Evolutionary conservation across 2,113 vertebrate species (phyloP), one percentile per base, ranked within the genome.

Genomic region (Xenus cinereus): DNA sequence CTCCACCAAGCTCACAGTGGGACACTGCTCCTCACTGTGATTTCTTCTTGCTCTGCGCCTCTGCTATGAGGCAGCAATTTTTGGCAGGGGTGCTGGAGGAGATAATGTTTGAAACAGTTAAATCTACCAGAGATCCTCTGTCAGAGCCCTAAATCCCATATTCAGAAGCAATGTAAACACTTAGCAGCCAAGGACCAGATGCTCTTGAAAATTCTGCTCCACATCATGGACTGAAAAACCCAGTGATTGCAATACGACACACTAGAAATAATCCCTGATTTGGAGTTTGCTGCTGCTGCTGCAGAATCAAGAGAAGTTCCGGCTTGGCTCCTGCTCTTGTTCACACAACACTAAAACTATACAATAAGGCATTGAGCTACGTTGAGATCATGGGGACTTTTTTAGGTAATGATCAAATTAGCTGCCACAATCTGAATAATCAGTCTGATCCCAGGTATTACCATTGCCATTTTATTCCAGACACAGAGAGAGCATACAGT

Each of bases 111-210:
- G 76, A 82, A 96, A 87, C 74, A 76, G 48, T 82, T 87, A 85
- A 76, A 91, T 62, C 62, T 89, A 66, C 30, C 48, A 69, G 63
- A 89, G 87, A 87, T 57, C 45, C 45, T 84, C 74, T 63, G 35
- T 75, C 66, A 89, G 77, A 95, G 81, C 39, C 53, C 81, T 87
- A 90, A 78, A 91, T 78, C 85, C 66, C 53, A 57, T 84, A 90
- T 92, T 90, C 92, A 79, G 81, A 81, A 87, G 43, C 66, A 94
- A 88, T 75, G 48, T 90, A 93, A 96, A 95, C 76, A 93, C 30
- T 75, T 81, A 67, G 33, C 45, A 92, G 76, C 45, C 84, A 75
- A 87, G 51, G 79, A 74, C 35, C 76, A 92, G 43, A 90, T 84
- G 79, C 48, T 92, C 19, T 93, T 92, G 69, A 92, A 97, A 96